phyloP scores from a whole-genome alignment of 2,797 vertebrate genomes.

The Kryptolebias ocellatus region DNA sequence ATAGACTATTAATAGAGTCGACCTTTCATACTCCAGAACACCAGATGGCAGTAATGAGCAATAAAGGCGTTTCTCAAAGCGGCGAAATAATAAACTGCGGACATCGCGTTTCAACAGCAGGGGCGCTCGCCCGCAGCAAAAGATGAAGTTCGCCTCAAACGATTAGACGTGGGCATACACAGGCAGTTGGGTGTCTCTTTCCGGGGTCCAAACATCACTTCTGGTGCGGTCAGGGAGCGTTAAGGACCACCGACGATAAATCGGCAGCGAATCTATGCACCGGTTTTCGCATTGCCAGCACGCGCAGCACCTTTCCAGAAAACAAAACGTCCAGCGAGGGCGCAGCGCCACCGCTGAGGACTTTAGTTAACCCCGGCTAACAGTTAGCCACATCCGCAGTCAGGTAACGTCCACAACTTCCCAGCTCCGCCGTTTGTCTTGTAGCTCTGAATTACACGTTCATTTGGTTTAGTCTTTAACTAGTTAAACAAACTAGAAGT shows the following conservation, averaged over 20 bases:
- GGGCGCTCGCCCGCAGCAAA: slow-evolving; percentile 46
- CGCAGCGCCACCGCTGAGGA: slow-evolving; percentile 2
- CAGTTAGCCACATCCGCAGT: slow-evolving; percentile 61
- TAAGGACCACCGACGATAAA: slow-evolving; percentile 9
- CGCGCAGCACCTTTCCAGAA: not conserved
- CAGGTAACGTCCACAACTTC: slow-evolving; percentile 67
- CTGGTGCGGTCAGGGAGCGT: slow-evolving; percentile 9
- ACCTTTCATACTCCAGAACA: not conserved
- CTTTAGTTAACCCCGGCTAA: slow-evolving; percentile 48
- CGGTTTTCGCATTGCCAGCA: slow-evolving; percentile 13
- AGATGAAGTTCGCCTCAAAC: slow-evolving; percentile 18
- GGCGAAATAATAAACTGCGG: slow-evolving; percentile 23
- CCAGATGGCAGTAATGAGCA: not conserved
- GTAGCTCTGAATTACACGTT: not conserved
- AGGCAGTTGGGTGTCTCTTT: slow-evolving; percentile 50
- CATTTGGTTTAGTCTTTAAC: not conserved
- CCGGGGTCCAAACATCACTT: slow-evolving; percentile 59
- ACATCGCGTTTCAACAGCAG: slow-evolving; percentile 32
- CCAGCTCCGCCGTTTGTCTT: not conserved
- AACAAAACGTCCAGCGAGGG: slow-evolving; percentile 3
- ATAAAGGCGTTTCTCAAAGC: not conserved
- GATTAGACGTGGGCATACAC: slow-evolving; percentile 39
- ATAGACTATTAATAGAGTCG: too few relatives aligned
- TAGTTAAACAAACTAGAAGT: not conserved
- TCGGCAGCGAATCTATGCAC: slow-evolving; percentile 6